phyloP scores from a whole-genome alignment of 2,888 invertebrate genomes.

The Rhamnusium bicolor region DNA sequence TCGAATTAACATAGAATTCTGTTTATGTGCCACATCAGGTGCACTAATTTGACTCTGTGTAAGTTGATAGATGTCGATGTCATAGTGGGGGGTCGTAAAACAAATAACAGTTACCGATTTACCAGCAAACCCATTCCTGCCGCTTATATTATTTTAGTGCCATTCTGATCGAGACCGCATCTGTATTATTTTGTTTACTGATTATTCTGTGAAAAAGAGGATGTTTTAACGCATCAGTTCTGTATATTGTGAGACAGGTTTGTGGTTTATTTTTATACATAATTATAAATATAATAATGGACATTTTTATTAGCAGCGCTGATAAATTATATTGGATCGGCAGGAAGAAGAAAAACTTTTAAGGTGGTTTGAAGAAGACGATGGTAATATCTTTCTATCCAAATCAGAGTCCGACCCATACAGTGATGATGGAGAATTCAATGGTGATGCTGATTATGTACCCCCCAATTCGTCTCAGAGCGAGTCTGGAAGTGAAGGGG shows the following conservation, averaged over 20 bases:
- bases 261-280: too few relatives aligned
- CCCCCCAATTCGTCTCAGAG: background rate
- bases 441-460: constrained; percentile 13
- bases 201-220: background rate
- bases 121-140: too few relatives aligned
- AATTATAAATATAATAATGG: too few relatives aligned
- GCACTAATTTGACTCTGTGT: background rate
- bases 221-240: too few relatives aligned
- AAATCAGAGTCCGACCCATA: constrained; percentile 6
- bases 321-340: too few relatives aligned
- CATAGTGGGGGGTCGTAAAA: background rate
- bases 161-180: background rate
- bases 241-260: too few relatives aligned
- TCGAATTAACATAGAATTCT: background rate
- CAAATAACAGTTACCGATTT: background rate
- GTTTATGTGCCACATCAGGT: background rate
- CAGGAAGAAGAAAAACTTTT: too few relatives aligned
- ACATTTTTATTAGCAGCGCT: too few relatives aligned
- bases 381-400: too few relatives aligned
- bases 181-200: background rate
- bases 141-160: background rate
- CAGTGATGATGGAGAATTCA: constrained; percentile 12
- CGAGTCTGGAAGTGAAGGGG: background rate
- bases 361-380: too few relatives aligned
- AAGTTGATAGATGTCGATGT: background rate